Evolutionary conservation across 2,113 vertebrate species (phyloP).

Genomic region (Myotis yumanensis): DNA sequence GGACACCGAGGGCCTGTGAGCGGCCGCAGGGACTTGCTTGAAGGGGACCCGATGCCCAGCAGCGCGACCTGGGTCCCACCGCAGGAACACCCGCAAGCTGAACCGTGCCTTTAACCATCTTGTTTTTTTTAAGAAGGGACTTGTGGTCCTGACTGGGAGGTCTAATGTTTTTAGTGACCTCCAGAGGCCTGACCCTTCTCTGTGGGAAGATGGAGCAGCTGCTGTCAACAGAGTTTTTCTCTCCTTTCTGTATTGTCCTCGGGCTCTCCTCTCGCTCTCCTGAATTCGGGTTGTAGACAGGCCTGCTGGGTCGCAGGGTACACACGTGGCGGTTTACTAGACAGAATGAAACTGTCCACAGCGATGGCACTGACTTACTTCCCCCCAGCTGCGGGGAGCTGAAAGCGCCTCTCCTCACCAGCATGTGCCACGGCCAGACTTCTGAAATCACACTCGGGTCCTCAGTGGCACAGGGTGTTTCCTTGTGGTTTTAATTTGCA

Average conservation of each 20-base stretch:
- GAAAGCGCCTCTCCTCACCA: rapidly evolving
- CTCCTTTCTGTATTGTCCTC: not conserved
- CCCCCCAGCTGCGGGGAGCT: not conserved
- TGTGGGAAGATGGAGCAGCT: not conserved
- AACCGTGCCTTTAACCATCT: rapidly evolving
- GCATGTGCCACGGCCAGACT: not conserved
- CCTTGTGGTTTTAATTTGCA: not conserved
- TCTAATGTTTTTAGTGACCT: not conserved
- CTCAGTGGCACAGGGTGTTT: not conserved
- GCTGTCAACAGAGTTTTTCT: not conserved
- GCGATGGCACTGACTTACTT: rapidly evolving
- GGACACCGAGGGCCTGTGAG: not conserved
- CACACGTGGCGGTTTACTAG: rapidly evolving
- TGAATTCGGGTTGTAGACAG: not conserved
- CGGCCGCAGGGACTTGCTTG: rapidly evolving
- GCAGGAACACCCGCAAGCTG: rapidly evolving
- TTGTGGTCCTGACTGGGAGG: not conserved
- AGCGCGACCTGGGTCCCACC: rapidly evolving
- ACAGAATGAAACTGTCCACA: not conserved
- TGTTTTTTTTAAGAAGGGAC: not conserved
- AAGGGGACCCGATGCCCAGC: not conserved
- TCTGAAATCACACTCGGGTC: rapidly evolving
- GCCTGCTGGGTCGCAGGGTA: rapidly evolving
- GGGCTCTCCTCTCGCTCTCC: rapidly evolving
- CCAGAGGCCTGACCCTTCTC: not conserved